Evolutionary conservation across 2,888 invertebrate genomes (phyloP), one percentile per base, ranked within the genome.

Genomic region (Fragum whitleyi): DNA sequence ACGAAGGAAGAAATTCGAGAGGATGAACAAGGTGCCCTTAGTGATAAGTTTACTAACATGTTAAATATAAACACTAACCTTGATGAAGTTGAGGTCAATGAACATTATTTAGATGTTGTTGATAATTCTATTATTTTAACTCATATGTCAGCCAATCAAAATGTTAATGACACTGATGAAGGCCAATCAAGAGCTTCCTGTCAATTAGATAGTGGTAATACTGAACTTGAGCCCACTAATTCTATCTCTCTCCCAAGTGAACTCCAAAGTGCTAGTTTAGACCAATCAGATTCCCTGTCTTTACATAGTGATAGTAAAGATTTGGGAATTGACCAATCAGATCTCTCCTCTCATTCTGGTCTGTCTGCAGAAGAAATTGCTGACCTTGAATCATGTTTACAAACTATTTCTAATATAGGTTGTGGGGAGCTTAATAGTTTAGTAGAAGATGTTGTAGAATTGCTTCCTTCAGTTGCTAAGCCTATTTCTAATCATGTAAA

Each of bases 111-210:
- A 79, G 81, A 80, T 83, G 79, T 81, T 81, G 83, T 83, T 83
- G 87, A 85, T 80, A 84, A 86, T 81, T 79, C 86, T 79, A 79
- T 81, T 81, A 81, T 72, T 79, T 81, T 87, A 88, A 90, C 92
- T 78, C 77, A 75, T 71, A 77, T 85, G 90, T 91, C 92, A 90
- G 91, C 92, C 91, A 92, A 91, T 92, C 92, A 93, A 92, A 92
- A 91, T 92, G 92, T 91, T 89, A 90, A 91, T 92, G 93, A 92
- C 92, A 92, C 88, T 91, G 93, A 91, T 88, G 89, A 88, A 76
- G 86, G 80, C 65, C 82, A 76, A 67, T 86, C 88, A 67, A 77
- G 75, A 59, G 82, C 77, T 74, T 85, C 85, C 57, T 39, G 59
- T 26, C 57, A 68, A 51, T 72, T 72, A 74, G 81, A 83, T 53